Conservation (phyloP, 64 coral and sea anemone genomes). For the Cladopsammia gracilis region DNA sequence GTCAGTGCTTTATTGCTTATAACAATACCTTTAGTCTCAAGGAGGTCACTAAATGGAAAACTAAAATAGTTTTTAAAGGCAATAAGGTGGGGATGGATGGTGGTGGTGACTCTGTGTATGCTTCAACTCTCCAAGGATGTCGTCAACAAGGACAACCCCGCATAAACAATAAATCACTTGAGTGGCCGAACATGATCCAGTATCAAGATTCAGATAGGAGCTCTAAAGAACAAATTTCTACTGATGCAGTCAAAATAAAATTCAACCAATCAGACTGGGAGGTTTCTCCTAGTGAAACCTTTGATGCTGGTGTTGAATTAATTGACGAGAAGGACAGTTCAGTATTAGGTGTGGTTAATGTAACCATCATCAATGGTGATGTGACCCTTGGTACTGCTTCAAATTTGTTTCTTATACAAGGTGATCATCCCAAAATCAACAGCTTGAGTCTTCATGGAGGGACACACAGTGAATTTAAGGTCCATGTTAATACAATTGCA, state of each 20-base stretch:
- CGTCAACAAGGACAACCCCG: constrained; percentile 48
- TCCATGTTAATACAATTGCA: constrained; percentile 51
- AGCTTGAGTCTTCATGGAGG: constrained; percentile 52
- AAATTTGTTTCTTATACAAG: constrained; percentile 72
- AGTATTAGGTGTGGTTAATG: constrained; percentile 71
- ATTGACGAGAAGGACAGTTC: constrained; percentile 81
- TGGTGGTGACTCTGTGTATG: constrained; percentile 81
- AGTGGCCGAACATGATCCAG: constrained; percentile 67
- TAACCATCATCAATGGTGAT: constrained; percentile 21
- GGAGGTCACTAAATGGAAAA: constrained; percentile 76
- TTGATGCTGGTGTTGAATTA: constrained; percentile 57
- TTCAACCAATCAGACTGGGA: constrained; percentile 71
- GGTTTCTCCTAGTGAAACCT: constrained; percentile 79
- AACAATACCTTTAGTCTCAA: constrained; percentile 26
- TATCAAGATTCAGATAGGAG: constrained; percentile 15
- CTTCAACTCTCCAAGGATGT: constrained; percentile 85
- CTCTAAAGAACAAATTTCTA: constrained; percentile 63
- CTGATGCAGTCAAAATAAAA: constrained; percentile 81
- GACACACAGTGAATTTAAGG: constrained; percentile 1
- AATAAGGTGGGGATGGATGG: constrained; percentile 59
- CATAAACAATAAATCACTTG: constrained; percentile 71
- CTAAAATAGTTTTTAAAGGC: constrained; percentile 63
- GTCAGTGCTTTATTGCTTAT: constrained; percentile 76
- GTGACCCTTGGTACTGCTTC: constrained; percentile 68
- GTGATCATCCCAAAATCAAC: constrained; percentile 5